Base-by-base conservation (phyloP, 64 coral and sea anemone genomes). In the Stylophora pistillata region DNA sequence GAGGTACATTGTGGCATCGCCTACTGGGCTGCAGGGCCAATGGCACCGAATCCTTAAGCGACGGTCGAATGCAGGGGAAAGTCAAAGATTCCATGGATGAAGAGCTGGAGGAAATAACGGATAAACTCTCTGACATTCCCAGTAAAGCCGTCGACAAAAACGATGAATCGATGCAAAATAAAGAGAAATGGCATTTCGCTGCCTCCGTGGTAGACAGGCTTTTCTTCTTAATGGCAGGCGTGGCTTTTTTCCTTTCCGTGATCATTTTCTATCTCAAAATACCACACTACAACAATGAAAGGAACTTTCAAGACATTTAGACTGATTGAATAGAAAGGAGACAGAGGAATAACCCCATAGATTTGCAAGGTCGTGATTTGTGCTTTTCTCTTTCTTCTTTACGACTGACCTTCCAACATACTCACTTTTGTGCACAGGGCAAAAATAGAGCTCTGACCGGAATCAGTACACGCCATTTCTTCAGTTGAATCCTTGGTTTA, bases 161-260 rank as follows among this genome's bases (percentile, higher is more conserved):
- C 28, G 26, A 78, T 30, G 18, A 72, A 23, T 47, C 37, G 37
- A 21, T 37, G 21, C 65, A 21, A 34, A 88, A 74, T 64, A 63
- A 88, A 62, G 91, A 88, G 21, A 77, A 81, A 53, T 93, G 91
- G 91, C 91, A 93, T 74, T 93, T 93, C 84, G 91, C 85, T 7
- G 91, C 91, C 17, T 59, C 88, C 4, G 86, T 93, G 31, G 23
- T 93, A 15, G 91, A 93, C 77, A 78, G 91, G 21, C 73, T 93
- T 80, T 93, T 93, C 76, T 88, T 75, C 58, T 73, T 82, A 5
- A 27, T 82, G 3, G 74, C 78, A 28, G 91, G 56, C 26, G 26
- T 80, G 26, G 74, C 76, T 5, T 82, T 93, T 30, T 82, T 72
- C 55, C 31, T 93, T 14, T 93, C 85, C 7, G 62, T 93, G 15